Evolutionary conservation across 2,113 vertebrate species (phyloP).

Genomic region (Orthonyx spaldingii): DNA sequence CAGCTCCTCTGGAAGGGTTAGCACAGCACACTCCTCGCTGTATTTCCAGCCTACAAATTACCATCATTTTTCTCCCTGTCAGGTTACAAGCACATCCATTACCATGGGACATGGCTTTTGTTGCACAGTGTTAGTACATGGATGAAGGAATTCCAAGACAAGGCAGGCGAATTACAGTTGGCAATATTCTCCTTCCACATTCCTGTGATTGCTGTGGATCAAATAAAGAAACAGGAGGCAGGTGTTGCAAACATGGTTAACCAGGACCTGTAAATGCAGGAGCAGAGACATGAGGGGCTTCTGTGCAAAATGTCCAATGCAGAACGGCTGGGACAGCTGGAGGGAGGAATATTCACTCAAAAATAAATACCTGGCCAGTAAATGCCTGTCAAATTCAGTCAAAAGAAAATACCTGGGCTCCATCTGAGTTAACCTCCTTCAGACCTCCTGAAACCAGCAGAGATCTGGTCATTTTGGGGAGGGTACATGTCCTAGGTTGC

Average conservation of each 20-base stretch:
- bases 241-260: neutral
- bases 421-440: neutral
- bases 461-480: neutral
- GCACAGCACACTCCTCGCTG: neutral
- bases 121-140: fast-evolving
- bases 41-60: neutral
- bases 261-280: neutral
- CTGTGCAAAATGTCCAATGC: neutral
- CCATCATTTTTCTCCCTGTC: neutral
- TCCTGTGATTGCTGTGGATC: neutral
- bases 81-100: neutral
- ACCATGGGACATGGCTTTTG: neutral
- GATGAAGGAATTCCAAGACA: neutral
- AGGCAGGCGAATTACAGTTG: neutral
- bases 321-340: neutral
- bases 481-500: no score
- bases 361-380: neutral
- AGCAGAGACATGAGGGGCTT: fast-evolving
- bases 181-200: neutral
- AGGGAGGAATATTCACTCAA: neutral
- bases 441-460: neutral
- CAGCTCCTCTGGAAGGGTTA: neutral
- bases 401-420: neutral
- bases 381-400: neutral
- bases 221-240: neutral